Conservation (phyloP, 2,797 vertebrate genomes). For the Enteromius trimaculatus region DNA sequence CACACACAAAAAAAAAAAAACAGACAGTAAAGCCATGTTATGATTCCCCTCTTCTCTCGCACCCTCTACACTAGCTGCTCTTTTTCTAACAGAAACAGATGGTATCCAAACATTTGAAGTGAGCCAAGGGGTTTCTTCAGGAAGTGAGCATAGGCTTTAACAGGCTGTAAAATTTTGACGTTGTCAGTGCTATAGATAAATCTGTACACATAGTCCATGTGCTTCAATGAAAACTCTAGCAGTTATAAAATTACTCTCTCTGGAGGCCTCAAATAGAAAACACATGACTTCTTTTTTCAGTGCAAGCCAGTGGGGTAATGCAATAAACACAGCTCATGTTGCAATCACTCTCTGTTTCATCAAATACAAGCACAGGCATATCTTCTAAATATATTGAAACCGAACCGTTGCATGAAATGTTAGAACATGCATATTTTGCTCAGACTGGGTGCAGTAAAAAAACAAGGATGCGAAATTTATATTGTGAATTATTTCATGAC, state of each 20-base stretch:
- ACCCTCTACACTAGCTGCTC: conserved; percentile 35
- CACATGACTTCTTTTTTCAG: conserved; percentile 17
- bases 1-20: neutral
- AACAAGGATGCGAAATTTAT: neutral
- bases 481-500: neutral
- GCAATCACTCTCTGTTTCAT: neutral
- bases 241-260: neutral
- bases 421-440: neutral
- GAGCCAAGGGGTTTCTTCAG: neutral
- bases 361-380: neutral
- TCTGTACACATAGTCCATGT: neutral
- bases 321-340: conserved; percentile 4
- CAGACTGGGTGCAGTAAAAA: neutral
- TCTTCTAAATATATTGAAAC: neutral
- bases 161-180: neutral
- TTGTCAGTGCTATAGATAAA: neutral
- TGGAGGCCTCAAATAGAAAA: conserved; percentile 15
- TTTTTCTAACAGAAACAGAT: conserved; percentile 59
- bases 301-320: neutral
- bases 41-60: conserved; percentile 6
- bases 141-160: neutral
- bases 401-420: neutral
- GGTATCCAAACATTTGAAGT: conserved; percentile 9
- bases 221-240: neutral
- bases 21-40: conserved; percentile 27